Evolutionary conservation across 2,113 vertebrate species (phyloP).

Genomic region (Plestiodon gilberti): DNA sequence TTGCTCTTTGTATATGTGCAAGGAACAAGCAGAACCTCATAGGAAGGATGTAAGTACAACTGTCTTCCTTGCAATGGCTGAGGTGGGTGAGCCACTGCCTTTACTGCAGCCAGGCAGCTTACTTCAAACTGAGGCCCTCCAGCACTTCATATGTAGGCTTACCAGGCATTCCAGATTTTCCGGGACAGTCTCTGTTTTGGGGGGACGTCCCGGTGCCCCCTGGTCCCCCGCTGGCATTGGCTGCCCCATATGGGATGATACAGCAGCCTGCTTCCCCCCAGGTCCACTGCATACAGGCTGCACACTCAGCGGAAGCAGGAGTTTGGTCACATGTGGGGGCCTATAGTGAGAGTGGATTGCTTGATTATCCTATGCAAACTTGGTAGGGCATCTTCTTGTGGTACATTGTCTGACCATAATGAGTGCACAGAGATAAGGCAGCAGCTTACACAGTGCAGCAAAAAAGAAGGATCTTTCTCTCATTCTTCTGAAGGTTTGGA

Average conservation of each 20-base stretch:
- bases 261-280: not conserved
- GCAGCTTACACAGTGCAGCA: not conserved
- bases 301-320: not conserved
- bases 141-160: no score
- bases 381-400: not conserved
- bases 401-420: not conserved
- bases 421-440: not conserved
- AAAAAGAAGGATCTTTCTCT: not conserved
- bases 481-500: no score
- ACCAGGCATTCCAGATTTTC: no score
- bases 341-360: not conserved
- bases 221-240: no score
- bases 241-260: not conserved
- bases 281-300: not conserved
- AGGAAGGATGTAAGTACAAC: not conserved
- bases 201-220: no score
- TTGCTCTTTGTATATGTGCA: no score
- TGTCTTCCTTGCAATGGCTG: not conserved
- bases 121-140: not conserved
- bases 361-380: not conserved
- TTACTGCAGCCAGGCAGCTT: not conserved
- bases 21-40: not conserved
- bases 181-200: no score
- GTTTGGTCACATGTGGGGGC: not conserved
- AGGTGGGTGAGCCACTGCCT: not conserved